Evolutionary conservation across 2,113 vertebrate genomes (phyloP).

Genomic region (Halcyon malimbica): DNA sequence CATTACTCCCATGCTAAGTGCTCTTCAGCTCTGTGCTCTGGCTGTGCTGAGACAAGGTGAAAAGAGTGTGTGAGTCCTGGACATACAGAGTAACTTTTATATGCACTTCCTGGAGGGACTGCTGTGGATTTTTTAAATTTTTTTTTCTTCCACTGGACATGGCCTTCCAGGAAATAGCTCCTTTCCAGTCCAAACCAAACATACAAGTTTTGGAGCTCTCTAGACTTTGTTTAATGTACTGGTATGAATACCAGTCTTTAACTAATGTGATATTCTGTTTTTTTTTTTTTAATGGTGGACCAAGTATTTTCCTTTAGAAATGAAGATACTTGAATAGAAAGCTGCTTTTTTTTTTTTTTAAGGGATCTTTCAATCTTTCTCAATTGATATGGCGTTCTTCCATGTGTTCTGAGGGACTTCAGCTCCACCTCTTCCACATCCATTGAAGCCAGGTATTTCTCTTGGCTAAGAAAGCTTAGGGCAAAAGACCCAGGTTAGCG

Average conservation of each 20-base stretch:
- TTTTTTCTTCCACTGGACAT: background rate
- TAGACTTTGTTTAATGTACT: background rate
- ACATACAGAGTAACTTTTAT: background rate
- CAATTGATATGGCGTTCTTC: background rate
- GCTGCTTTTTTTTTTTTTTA: background rate
- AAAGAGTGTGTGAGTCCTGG: background rate
- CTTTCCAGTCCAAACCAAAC: background rate
- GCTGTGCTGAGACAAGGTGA: background rate
- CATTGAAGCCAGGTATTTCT: background rate
- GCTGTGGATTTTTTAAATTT: too few species aligned
- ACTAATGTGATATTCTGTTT: background rate
- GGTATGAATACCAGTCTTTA: background rate
- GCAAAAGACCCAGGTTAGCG: background rate
- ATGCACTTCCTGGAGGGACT: background rate
- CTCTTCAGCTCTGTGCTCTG: background rate
- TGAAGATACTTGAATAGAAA: background rate
- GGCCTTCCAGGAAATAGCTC: background rate
- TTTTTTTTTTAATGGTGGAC: background rate
- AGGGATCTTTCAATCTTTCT: background rate
- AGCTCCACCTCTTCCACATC: background rate
- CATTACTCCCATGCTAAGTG: background rate
- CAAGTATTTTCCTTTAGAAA: background rate
- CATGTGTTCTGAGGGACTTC: background rate
- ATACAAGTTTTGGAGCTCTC: background rate
- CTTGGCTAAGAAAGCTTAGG: background rate